A percentile compares a stretch with the other conserved stretches of the same genome.
phyloP scores from a whole-genome alignment of 2,113 vertebrate species.

The Oceanites oceanicus region DNA sequence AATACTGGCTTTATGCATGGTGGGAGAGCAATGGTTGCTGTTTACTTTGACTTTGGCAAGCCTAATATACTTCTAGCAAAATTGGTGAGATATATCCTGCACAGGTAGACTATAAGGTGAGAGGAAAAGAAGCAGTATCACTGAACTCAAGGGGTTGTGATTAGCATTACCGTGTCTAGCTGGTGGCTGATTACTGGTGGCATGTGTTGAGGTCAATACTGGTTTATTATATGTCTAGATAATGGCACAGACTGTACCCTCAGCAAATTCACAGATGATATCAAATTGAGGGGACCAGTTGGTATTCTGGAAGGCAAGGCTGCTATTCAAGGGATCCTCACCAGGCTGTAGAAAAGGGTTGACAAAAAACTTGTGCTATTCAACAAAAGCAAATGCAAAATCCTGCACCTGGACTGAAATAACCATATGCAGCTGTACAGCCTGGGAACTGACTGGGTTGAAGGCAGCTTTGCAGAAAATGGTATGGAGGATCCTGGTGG shows the following conservation, averaged over 20 bases:
- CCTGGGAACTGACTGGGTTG: neutral
- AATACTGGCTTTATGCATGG: neutral
- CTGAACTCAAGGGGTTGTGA: neutral
- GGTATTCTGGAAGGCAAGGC: neutral
- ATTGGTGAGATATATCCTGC: neutral
- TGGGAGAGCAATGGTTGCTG: neutral
- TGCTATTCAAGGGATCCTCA: neutral
- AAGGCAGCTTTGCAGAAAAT: neutral
- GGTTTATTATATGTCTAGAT: neutral
- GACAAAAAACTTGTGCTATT: neutral
- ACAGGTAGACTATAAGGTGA: neutral
- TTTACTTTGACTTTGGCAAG: neutral
- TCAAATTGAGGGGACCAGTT: neutral
- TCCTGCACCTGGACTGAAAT: neutral
- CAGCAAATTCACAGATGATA: neutral
- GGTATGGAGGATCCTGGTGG: neutral
- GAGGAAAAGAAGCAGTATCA: neutral
- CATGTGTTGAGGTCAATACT: neutral
- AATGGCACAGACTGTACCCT: neutral
- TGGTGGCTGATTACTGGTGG: neutral
- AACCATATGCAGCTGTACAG: rapidly evolving
- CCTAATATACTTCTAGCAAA: neutral
- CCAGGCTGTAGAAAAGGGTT: neutral
- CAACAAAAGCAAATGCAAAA: neutral
- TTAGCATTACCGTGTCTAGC: neutral